Evolutionary conservation across 1,140 invertebrate genomes (phyloP).

Genomic region (Cydia strobilella): DNA sequence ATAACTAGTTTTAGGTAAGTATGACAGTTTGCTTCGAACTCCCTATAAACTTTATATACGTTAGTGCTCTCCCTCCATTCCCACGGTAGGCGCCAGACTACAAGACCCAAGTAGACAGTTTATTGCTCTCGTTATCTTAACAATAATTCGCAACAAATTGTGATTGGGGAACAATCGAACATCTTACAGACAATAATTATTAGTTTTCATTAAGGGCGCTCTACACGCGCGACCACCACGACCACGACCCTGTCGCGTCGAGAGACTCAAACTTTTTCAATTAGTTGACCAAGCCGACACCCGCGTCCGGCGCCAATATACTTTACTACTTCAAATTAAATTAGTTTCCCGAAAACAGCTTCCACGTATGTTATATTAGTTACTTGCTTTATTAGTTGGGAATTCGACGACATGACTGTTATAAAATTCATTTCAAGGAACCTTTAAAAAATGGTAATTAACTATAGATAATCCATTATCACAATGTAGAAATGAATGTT

Average conservation of each 20-base stretch:
- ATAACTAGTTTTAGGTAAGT: no score
- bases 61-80: no score
- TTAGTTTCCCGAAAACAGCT: conserved; percentile 53
- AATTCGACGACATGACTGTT: conserved; percentile 37
- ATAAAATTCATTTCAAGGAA: conserved; percentile 35
- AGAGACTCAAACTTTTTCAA: conserved; percentile 69
- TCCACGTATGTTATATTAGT: conserved; percentile 29
- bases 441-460: background rate
- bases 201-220: conserved; percentile 36
- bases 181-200: conserved; percentile 38
- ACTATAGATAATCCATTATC: background rate
- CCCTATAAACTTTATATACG: no score
- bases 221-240: conserved; percentile 22
- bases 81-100: no score
- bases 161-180: background rate
- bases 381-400: conserved; percentile 37
- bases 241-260: conserved; percentile 34
- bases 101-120: background rate
- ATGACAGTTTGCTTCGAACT: no score
- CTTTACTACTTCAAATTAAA: conserved; percentile 63
- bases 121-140: background rate
- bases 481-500: conserved; percentile 6
- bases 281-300: conserved; percentile 58
- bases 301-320: conserved; percentile 41
- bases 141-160: background rate